phyloP scores from a whole-genome alignment of 2,113 vertebrate genomes.

The Ptilorrhoa leucosticta region DNA sequence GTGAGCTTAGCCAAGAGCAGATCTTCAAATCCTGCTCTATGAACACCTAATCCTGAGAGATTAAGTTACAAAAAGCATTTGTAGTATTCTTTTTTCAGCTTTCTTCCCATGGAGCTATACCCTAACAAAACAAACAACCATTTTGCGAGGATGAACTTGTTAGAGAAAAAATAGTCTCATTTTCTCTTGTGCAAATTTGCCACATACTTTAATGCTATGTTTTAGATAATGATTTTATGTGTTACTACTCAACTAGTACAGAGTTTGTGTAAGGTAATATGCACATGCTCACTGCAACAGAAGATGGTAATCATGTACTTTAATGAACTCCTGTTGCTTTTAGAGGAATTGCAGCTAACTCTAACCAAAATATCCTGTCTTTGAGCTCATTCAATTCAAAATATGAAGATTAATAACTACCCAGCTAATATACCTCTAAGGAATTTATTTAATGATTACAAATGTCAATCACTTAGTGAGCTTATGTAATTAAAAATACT shows the following conservation, averaged over 20 bases:
- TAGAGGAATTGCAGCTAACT: not conserved
- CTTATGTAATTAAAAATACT: not conserved
- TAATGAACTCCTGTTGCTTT: not conserved
- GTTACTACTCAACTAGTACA: not conserved
- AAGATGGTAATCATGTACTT: not conserved
- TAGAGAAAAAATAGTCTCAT: not conserved
- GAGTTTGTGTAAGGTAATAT: not conserved
- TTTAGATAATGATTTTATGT: not conserved
- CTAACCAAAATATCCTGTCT: not conserved
- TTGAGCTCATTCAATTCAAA: not conserved
- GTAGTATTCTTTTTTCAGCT: not conserved
- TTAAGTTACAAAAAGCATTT: slow-evolving; percentile 23
- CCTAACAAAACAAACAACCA: not conserved
- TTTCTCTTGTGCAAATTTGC: not conserved
- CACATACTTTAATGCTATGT: not conserved
- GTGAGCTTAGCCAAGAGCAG: not conserved
- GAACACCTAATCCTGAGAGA: slow-evolving; percentile 22
- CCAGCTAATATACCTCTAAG: not conserved
- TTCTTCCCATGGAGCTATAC: not conserved
- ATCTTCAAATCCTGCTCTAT: slow-evolving; percentile 14
- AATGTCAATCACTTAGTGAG: not conserved
- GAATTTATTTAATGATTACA: not conserved
- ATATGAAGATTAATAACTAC: not conserved
- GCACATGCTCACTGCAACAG: not conserved
- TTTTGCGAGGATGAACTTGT: not conserved